phyloP scores from a whole-genome alignment of 2,797 vertebrate genomes.

The Peromyscus nudipes region DNA sequence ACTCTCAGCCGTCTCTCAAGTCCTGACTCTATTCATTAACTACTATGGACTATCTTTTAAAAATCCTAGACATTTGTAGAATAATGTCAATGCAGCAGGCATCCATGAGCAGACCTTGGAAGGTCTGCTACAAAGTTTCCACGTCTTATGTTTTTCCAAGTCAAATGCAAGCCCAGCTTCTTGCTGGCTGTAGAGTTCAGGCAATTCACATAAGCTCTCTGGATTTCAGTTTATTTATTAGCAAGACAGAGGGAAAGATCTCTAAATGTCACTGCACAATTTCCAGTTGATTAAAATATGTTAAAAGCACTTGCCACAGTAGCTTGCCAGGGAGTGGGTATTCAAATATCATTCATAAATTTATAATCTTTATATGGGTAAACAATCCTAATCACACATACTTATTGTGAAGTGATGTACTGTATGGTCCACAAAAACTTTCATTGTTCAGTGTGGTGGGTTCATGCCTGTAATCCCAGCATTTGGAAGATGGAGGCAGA shows the following conservation, averaged over 20 bases:
- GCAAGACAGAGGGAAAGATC: neutral
- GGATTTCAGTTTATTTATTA: slow-evolving; percentile 17
- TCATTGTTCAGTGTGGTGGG: neutral
- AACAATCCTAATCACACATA: neutral
- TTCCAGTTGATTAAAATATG: slow-evolving; percentile 32
- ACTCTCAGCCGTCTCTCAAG: neutral
- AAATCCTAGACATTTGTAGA: neutral
- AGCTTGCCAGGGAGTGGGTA: neutral
- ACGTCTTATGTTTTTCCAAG: neutral
- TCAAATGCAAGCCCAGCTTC: neutral
- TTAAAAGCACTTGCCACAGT: neutral
- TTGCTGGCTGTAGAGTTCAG: neutral
- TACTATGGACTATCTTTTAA: neutral
- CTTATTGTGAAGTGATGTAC: neutral
- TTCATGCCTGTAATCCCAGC: neutral
- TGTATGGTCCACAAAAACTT: neutral
- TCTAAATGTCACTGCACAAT: slow-evolving; percentile 19
- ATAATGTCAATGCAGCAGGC: neutral
- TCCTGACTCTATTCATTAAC: neutral
- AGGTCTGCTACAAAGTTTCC: neutral
- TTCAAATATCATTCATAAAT: neutral
- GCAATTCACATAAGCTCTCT: neutral
- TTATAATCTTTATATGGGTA: neutral
- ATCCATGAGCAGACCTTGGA: too few relatives aligned
- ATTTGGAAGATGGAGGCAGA: neutral